Percentiles rank a stretch among this genome's conserved stretches.
These are phyloP conservation scores for Trachurus trachurus DNA, from an alignment of 2,797 vertebrate genomes.

Conservation along the genomic window DNA sequence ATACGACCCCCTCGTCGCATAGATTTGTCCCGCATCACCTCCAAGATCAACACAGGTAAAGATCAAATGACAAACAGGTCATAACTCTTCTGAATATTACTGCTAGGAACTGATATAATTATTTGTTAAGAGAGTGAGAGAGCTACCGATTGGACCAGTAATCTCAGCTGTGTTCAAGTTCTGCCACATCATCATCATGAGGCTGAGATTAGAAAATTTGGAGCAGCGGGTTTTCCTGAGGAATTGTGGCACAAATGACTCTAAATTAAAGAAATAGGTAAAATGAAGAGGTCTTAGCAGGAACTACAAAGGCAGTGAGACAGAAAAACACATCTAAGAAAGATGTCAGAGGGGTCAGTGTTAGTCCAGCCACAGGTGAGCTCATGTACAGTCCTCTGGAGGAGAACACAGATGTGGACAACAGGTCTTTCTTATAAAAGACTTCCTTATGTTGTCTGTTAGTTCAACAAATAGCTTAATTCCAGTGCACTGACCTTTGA, in stretches of 20 bases:
- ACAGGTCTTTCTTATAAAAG: slow-evolving; percentile 6
- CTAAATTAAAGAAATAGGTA: slow-evolving; percentile 28
- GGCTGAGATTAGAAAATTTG: background rate
- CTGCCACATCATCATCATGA: background rate
- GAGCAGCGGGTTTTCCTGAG: slow-evolving; percentile 13
- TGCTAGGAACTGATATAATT: background rate
- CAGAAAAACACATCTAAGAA: slow-evolving; percentile 22
- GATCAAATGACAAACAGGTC: background rate
- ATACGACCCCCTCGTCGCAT: slow-evolving; percentile 84
- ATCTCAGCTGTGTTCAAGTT: slow-evolving; percentile 13
- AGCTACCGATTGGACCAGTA: background rate
- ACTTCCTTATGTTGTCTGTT: slow-evolving; percentile 27
- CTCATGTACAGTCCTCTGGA: slow-evolving; percentile 23
- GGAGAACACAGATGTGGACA: slow-evolving; percentile 4
- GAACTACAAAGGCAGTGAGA: slow-evolving; percentile 20
- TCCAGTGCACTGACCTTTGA: slow-evolving; percentile 29
- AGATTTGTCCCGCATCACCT: slow-evolving; percentile 87
- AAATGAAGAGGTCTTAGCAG: slow-evolving; percentile 26
- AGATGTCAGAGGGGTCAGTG: slow-evolving; percentile 9
- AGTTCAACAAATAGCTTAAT: slow-evolving; percentile 8
- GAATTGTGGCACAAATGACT: slow-evolving; percentile 21
- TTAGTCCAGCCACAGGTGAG: slow-evolving; percentile 13
- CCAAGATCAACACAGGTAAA: slow-evolving; percentile 93
- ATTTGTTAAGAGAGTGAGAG: background rate
- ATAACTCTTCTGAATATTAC: background rate